Conservation (phyloP, 2,113 vertebrate genomes). For the Piliocolobus tephrosceles region DNA sequence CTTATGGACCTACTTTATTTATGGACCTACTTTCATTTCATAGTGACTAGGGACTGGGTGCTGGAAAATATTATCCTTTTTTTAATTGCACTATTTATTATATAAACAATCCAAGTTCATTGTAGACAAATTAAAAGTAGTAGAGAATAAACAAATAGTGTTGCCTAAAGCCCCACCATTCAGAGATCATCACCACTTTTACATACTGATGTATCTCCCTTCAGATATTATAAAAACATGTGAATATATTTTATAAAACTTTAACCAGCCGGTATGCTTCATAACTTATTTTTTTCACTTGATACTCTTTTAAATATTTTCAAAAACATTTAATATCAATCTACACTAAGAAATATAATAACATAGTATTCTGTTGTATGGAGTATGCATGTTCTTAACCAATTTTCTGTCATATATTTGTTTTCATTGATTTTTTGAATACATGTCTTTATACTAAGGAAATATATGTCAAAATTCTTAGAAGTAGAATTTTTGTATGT, state of each 20-base stretch:
- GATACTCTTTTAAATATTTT: constrained; percentile 7
- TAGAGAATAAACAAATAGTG: not conserved
- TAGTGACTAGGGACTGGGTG: not conserved
- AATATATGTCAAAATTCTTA: not conserved
- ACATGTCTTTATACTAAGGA: not conserved
- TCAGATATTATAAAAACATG: not conserved
- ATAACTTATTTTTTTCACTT: not conserved
- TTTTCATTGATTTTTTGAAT: not conserved
- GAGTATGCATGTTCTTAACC: not conserved
- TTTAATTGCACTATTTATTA: not conserved
- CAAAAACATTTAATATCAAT: not conserved
- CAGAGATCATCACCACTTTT: not conserved
- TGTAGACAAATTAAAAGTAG: not conserved
- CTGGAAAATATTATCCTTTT: not conserved
- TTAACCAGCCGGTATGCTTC: not conserved
- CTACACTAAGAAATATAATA: not conserved
- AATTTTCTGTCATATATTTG: not conserved
- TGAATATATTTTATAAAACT: not conserved
- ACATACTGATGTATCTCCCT: not conserved
- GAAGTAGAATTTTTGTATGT: not conserved
- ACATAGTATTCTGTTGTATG: not conserved
- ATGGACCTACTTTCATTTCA: not conserved
- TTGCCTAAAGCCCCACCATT: not conserved
- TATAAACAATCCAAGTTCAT: not conserved
- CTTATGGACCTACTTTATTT: not conserved